Evolutionary conservation across 1,140 invertebrate species (phyloP).

Genomic region (Calosoma granatense): DNA sequence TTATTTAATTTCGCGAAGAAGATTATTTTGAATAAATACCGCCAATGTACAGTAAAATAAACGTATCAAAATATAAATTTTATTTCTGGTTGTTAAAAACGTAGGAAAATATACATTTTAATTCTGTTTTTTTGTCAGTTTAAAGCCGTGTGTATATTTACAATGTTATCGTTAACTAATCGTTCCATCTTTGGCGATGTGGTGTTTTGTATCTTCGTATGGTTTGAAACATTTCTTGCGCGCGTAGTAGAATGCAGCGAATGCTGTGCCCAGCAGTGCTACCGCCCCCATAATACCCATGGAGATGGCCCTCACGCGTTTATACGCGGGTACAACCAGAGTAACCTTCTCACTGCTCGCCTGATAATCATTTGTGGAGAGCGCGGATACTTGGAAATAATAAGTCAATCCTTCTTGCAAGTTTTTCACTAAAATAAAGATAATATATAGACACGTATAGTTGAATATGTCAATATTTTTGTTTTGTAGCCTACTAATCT

Average conservation of each 20-base stretch:
- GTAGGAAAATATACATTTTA: too few relatives aligned
- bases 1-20: too few relatives aligned
- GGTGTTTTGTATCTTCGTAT: not conserved
- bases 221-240: constrained; percentile 38
- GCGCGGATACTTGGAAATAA: constrained; percentile 52
- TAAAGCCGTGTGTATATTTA: not conserved
- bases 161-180: not conserved
- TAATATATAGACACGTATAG: too few relatives aligned
- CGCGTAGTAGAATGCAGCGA: constrained; percentile 48
- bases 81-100: too few relatives aligned
- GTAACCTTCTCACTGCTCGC: constrained; percentile 43
- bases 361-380: constrained; percentile 43
- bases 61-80: too few relatives aligned
- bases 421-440: constrained; percentile 42
- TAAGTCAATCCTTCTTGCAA: constrained; percentile 55
- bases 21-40: too few relatives aligned
- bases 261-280: constrained; percentile 45
- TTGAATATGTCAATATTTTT: too few relatives aligned
- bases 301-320: constrained; percentile 47
- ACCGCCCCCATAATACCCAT: constrained; percentile 47
- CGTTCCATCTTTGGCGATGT: not conserved
- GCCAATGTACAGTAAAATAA: too few relatives aligned
- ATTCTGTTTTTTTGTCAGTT: not conserved
- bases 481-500: too few relatives aligned
- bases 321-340: constrained; percentile 49